phyloP scores from a whole-genome alignment of 2,888 invertebrate species.

The Dynastes hyllus region DNA sequence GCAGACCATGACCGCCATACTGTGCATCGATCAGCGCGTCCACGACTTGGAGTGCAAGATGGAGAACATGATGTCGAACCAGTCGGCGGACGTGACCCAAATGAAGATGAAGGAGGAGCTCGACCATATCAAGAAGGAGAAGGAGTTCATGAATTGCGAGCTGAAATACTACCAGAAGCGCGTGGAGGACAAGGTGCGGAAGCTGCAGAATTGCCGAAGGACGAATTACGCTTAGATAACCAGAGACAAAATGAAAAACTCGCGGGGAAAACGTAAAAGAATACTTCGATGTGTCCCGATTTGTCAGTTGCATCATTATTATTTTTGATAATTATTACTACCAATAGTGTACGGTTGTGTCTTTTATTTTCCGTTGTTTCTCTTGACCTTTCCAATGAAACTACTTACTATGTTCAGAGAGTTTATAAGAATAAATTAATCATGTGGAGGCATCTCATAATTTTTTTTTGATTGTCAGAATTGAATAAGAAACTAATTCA shows the following conservation, averaged over 20 bases:
- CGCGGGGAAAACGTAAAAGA: not conserved
- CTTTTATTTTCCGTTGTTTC: no score
- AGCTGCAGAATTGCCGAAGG: slow-evolving; percentile 36
- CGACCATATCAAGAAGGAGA: slow-evolving; percentile 47
- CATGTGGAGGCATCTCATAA: no score
- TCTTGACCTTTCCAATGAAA: no score
- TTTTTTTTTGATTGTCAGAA: no score
- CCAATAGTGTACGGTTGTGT: no score
- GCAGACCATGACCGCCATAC: slow-evolving; percentile 34
- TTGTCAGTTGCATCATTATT: not conserved
- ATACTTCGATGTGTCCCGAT: not conserved
- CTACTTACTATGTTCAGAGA: no score
- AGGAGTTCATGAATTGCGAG: slow-evolving; percentile 48
- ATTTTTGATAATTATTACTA: no score
- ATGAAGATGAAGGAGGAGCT: slow-evolving; percentile 44
- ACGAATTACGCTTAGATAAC: not conserved
- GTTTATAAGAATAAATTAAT: no score
- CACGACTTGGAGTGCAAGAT: slow-evolving; percentile 45
- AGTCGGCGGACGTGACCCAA: slow-evolving; percentile 24
- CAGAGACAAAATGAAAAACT: no score
- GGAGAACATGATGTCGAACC: slow-evolving; percentile 38
- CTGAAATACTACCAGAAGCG: slow-evolving; percentile 37
- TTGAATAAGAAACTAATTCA: no score
- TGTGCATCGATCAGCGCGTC: slow-evolving; percentile 40
- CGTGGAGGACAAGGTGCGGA: slow-evolving; percentile 41